Evolutionary conservation across 2,888 invertebrate genomes (phyloP).

Genomic region (Pantelozetes paolii): DNA sequence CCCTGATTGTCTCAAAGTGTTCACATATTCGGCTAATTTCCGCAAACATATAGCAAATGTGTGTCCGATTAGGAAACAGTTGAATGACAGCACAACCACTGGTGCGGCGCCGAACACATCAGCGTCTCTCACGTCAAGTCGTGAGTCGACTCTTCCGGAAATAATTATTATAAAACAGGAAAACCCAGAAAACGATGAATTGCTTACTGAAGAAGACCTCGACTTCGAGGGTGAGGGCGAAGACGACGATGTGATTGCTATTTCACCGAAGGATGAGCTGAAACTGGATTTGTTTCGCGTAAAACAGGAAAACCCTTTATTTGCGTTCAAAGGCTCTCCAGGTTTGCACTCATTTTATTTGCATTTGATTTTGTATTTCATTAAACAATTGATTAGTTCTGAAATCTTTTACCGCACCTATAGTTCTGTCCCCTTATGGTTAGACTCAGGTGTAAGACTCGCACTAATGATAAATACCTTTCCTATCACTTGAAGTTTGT

Average conservation of each 20-base stretch:
- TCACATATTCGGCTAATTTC: constrained; percentile 33
- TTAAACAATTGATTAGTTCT: not conserved
- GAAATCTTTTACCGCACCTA: no score
- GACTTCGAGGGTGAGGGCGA: not conserved
- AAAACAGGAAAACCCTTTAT: constrained; percentile 38
- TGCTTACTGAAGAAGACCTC: not conserved
- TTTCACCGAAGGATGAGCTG: not conserved
- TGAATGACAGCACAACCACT: not conserved
- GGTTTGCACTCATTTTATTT: not conserved
- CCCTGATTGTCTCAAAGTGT: constrained; percentile 34
- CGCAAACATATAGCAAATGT: constrained; percentile 25
- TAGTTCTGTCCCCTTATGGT: no score
- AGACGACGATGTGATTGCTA: not conserved
- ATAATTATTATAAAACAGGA: constrained; percentile 1
- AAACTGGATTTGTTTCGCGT: constrained; percentile 32
- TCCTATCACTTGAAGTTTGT: no score
- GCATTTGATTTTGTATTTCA: not conserved
- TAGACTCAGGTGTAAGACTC: no score
- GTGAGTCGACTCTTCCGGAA: not conserved
- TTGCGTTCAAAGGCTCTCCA: constrained; percentile 41
- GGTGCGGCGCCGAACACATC: not conserved
- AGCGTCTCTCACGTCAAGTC: not conserved
- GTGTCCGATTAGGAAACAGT: constrained; percentile 30
- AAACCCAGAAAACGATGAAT: not conserved
- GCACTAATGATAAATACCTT: no score